These are phyloP conservation scores for Notoglanidium macrostoma DNA, from an alignment of 2,797 vertebrate genomes.

Conservation along the genomic window DNA sequence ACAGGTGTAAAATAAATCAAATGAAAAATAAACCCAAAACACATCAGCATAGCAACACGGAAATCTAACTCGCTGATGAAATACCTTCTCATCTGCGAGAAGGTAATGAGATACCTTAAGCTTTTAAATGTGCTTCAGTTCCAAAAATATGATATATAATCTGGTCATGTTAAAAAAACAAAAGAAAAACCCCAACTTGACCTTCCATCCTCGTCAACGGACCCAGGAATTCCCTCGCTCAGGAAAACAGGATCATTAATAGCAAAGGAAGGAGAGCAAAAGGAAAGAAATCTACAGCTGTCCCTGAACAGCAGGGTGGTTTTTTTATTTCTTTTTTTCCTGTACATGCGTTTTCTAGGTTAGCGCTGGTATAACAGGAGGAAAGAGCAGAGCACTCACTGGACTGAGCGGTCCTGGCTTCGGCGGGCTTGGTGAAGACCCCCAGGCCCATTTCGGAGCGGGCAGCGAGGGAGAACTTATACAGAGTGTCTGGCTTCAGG, in stretches of 20 bases:
- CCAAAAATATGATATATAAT: neutral
- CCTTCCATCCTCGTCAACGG: neutral
- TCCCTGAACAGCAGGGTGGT: slow-evolving; percentile 17
- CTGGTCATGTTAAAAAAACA: neutral
- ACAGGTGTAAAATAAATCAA: no score
- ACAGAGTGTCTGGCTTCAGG: slow-evolving; percentile 89
- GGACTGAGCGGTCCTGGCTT: slow-evolving; percentile 88
- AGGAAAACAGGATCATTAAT: slow-evolving; percentile 68
- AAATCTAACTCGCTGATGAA: neutral
- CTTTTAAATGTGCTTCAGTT: neutral
- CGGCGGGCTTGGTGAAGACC: slow-evolving; percentile 83
- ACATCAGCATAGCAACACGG: neutral
- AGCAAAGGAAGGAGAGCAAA: slow-evolving; percentile 58
- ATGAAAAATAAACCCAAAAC: no score
- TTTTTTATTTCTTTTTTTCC: neutral
- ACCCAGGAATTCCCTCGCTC: slow-evolving; percentile 61
- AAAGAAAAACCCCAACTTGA: neutral
- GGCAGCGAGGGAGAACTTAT: slow-evolving; percentile 89
- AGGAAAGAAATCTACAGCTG: neutral
- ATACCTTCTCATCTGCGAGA: no score
- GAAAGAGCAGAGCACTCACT: slow-evolving; percentile 80
- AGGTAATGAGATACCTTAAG: neutral
- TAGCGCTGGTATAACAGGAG: slow-evolving; percentile 57
- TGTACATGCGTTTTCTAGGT: slow-evolving; percentile 48
- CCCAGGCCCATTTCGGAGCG: slow-evolving; percentile 89